Evolutionary conservation across 2,797 vertebrate species (phyloP).

Genomic region (Anas capensis): DNA sequence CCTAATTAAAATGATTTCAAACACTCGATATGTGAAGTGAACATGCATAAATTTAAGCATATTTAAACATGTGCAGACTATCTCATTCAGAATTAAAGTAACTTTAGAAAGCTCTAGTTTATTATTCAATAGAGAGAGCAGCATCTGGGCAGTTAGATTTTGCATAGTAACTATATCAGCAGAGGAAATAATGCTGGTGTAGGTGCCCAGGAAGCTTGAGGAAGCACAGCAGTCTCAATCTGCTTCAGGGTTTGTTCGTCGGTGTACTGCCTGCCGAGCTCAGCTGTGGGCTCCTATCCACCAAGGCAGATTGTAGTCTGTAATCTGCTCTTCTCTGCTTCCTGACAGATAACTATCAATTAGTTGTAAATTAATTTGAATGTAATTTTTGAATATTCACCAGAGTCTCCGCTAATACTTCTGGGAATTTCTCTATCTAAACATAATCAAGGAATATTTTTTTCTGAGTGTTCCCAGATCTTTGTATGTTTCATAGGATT

Average conservation of each 20-base stretch:
- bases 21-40: background rate
- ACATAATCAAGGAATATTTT: background rate
- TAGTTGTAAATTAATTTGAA: background rate
- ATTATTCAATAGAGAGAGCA: background rate
- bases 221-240: background rate
- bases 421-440: background rate
- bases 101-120: background rate
- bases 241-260: accelerated
- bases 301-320: background rate
- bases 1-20: background rate
- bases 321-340: background rate
- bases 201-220: background rate
- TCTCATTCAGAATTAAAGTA: background rate
- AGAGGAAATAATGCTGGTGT: background rate
- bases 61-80: background rate
- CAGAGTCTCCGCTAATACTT: background rate
- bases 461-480: background rate
- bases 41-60: background rate
- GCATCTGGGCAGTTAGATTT: background rate
- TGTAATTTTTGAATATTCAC: background rate
- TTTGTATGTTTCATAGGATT: background rate
- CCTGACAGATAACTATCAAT: background rate
- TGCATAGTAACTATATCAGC: background rate
- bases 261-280: background rate
- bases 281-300: background rate